Percentiles rank a stretch among this genome's conserved stretches.
These are phyloP conservation scores for Sciurus vulgaris DNA, from an alignment of 2,797 vertebrate genomes.

Conservation along the genomic window DNA sequence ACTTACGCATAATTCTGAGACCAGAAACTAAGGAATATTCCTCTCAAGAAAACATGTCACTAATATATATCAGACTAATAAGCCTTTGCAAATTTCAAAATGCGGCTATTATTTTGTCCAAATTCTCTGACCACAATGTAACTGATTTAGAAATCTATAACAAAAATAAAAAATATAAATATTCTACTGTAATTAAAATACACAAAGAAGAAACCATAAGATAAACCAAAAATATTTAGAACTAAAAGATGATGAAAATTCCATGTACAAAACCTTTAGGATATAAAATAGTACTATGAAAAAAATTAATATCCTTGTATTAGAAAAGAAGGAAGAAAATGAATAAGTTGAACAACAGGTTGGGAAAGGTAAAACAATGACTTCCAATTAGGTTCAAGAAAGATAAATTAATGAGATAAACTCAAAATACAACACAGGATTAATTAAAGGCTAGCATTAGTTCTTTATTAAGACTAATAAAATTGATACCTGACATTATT, in stretches of 20 bases:
- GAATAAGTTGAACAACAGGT: background rate
- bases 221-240: slow-evolving; percentile 37
- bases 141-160: slow-evolving; percentile 30
- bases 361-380: background rate
- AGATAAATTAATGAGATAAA: background rate
- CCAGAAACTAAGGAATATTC: background rate
- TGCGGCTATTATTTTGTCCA: background rate
- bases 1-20: background rate
- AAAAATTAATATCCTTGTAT: slow-evolving; percentile 28
- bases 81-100: slow-evolving; percentile 35
- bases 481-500: background rate
- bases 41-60: background rate
- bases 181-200: slow-evolving; percentile 3
- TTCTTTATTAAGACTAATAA: too few relatives aligned
- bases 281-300: background rate
- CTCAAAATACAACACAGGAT: too few relatives aligned
- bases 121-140: background rate
- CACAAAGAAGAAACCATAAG: background rate
- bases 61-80: background rate
- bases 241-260: background rate
- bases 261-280: background rate
- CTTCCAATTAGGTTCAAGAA: background rate
- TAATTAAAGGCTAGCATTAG: too few relatives aligned
- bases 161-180: slow-evolving; percentile 12
- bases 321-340: background rate